phyloP scores from a whole-genome alignment of 2,888 invertebrate genomes.

The Yponomeuta sedellus region DNA sequence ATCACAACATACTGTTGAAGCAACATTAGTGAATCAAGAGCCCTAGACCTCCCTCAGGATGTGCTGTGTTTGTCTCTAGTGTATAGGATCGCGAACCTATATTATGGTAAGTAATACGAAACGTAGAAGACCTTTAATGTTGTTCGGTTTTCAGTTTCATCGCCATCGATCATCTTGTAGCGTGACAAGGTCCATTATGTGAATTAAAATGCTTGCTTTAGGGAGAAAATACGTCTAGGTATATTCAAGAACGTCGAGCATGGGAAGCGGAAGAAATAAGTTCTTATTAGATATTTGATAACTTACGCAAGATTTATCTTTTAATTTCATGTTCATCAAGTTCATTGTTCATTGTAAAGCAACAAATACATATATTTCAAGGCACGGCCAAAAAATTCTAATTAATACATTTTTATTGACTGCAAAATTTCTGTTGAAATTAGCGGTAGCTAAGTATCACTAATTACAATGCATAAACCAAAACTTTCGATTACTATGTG shows the following conservation, averaged over 20 bases:
- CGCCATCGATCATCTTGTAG: constrained; percentile 8
- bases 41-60: constrained; percentile 47
- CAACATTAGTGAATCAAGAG: constrained; percentile 40
- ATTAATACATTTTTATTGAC: no score
- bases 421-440: no score
- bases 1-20: constrained; percentile 21
- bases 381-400: no score
- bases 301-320: no score
- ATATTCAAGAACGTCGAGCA: neutral
- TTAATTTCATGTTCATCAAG: no score
- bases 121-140: constrained; percentile 28
- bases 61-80: constrained; percentile 41
- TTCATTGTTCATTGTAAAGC: neutral
- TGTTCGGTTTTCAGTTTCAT: constrained; percentile 15
- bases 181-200: constrained; percentile 7
- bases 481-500: no score
- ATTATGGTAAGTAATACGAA: constrained; percentile 37
- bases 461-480: no score
- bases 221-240: neutral
- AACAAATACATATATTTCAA: neutral
- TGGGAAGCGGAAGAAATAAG: no score
- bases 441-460: no score
- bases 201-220: neutral
- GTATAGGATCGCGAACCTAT: constrained; percentile 12
- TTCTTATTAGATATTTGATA: no score